Conservation (phyloP, 1,140 invertebrate species). For the Pemphigus obesinymphae region DNA sequence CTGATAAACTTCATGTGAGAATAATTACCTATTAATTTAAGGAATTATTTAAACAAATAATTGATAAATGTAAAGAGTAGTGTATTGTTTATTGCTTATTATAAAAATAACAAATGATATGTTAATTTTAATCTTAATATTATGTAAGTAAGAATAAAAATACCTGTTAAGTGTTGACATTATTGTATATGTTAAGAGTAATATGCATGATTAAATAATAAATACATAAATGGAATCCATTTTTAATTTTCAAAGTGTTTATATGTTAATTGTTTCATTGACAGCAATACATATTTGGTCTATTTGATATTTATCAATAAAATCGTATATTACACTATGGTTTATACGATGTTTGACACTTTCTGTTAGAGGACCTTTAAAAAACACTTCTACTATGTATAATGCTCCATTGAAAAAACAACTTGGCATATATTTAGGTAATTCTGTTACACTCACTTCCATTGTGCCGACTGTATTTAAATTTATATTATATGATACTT, state of each 20-base stretch:
- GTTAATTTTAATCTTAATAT: not conserved
- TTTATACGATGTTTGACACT: conserved; percentile 31
- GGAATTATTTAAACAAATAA: not conserved
- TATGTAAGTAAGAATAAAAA: not conserved
- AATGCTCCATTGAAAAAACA: conserved; percentile 30
- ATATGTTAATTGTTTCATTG: not conserved
- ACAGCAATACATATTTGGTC: conserved; percentile 4
- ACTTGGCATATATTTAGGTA: conserved; percentile 16
- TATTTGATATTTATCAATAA: conserved; percentile 29
- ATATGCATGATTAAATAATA: not conserved
- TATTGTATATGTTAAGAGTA: not conserved
- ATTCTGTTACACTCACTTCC: conserved; percentile 10
- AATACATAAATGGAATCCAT: not conserved
- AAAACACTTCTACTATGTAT: conserved; percentile 22
- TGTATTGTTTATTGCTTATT: not conserved
- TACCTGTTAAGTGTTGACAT: not conserved
- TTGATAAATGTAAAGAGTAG: not conserved
- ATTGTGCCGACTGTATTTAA: conserved; percentile 17
- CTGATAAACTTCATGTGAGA: not conserved
- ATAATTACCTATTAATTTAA: not conserved
- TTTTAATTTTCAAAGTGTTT: not conserved
- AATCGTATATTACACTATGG: conserved; percentile 19
- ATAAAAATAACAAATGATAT: not conserved
- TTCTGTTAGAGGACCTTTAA: conserved; percentile 28
- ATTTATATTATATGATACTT: conserved; percentile 27